Evolutionary conservation across 2,888 invertebrate genomes (phyloP).

Genomic region (Andrena praecox): DNA sequence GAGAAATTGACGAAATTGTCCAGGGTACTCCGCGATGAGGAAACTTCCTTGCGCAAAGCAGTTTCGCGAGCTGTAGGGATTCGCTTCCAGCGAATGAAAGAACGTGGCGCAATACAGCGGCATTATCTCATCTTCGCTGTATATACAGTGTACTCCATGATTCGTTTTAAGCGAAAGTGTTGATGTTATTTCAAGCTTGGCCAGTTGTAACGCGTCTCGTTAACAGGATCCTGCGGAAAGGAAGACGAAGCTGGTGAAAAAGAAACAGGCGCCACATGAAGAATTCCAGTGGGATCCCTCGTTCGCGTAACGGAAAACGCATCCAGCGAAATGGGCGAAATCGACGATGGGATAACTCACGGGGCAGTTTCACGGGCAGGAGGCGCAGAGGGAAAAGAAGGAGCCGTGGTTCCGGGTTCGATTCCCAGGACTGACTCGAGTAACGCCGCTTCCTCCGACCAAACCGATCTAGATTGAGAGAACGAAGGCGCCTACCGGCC

Average conservation of each 20-base stretch:
- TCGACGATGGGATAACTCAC: constrained; percentile 36
- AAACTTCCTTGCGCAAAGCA: constrained; percentile 38
- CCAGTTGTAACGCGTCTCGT: not conserved
- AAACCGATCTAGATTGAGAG: constrained; percentile 71
- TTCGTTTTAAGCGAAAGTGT: too few species aligned
- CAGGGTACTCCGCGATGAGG: constrained; percentile 24
- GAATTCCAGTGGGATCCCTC: constrained; percentile 4
- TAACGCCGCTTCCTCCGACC: constrained; percentile 66
- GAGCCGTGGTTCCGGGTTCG: constrained; percentile 73
- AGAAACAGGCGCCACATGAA: not conserved
- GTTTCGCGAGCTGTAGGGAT: constrained; percentile 9
- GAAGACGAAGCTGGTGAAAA: not conserved
- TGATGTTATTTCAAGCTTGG: too few species aligned
- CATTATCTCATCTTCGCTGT: constrained; percentile 1
- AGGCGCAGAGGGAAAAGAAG: constrained; percentile 51
- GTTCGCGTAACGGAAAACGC: constrained; percentile 56
- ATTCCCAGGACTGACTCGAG: constrained; percentile 76
- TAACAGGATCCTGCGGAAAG: not conserved
- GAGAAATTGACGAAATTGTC: constrained; percentile 69
- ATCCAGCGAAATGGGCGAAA: constrained; percentile 48
- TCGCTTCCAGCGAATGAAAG: not conserved
- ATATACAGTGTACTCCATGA: not conserved
- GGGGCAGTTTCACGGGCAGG: constrained; percentile 53
- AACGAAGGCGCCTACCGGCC: constrained; percentile 64
- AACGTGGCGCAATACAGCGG: constrained; percentile 9